These are phyloP conservation scores for Hesperophylax magnus DNA, from an alignment of 1,140 invertebrate genomes.

Conservation along the genomic window DNA sequence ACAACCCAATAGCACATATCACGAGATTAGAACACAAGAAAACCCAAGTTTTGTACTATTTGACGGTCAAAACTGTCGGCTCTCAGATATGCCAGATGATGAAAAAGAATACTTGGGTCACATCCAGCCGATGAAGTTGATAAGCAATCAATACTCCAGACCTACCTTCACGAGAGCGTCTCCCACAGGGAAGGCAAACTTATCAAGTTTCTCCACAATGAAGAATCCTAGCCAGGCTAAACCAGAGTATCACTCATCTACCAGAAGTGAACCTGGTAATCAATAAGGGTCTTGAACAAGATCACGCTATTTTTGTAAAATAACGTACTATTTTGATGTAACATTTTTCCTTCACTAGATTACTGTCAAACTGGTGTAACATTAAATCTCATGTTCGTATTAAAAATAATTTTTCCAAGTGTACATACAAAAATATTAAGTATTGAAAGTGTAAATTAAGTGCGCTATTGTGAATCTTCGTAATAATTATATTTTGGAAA, in stretches of 20 bases:
- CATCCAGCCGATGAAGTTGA: conserved; percentile 55
- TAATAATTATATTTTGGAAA: background rate
- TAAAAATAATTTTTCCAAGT: too few relatives aligned
- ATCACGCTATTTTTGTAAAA: conserved; percentile 17
- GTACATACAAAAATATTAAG: too few relatives aligned
- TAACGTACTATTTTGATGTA: conserved; percentile 11
- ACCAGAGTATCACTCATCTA: conserved; percentile 65
- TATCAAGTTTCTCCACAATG: conserved; percentile 50
- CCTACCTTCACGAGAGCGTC: conserved; percentile 62
- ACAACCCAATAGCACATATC: conserved; percentile 36
- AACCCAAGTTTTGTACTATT: conserved; percentile 60
- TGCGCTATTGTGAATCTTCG: background rate
- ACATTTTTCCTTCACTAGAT: background rate
- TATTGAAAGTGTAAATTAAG: background rate
- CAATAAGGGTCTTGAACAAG: conserved; percentile 33
- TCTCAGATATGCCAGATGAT: conserved; percentile 42
- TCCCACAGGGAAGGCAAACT: conserved; percentile 49
- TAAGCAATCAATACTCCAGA: conserved; percentile 55
- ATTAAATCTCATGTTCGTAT: background rate
- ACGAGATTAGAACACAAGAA: conserved; percentile 57
- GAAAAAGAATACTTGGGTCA: conserved; percentile 56
- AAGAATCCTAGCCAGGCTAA: conserved; percentile 57
- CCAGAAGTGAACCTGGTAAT: conserved; percentile 63
- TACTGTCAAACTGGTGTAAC: background rate
- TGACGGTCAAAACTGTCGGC: conserved; percentile 38